Evolutionary conservation across 2,888 invertebrate species (phyloP).

Genomic region (Drymonia ruficornis): DNA sequence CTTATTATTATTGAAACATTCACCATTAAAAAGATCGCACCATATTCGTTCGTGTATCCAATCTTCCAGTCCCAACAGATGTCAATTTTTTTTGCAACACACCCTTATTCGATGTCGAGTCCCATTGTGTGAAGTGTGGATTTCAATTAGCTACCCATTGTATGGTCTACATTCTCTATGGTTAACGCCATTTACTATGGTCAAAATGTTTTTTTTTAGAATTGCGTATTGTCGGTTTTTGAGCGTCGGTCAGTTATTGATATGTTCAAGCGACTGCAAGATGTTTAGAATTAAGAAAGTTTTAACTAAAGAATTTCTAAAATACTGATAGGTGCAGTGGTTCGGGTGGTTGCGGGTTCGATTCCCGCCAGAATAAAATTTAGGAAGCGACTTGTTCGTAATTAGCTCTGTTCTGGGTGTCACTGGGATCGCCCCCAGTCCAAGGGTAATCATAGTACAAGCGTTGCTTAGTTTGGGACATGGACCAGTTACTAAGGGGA

Average conservation of each 20-base stretch:
- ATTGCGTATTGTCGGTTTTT: background rate
- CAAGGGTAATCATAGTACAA: no score
- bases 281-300: no score
- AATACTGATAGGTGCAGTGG: no score
- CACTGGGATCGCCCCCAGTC: no score
- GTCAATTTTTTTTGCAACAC: slow-evolving; percentile 53
- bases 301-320: no score
- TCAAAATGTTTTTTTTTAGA: background rate
- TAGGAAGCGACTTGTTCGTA: no score
- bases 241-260: background rate
- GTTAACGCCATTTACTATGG: background rate
- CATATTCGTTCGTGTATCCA: slow-evolving; percentile 13
- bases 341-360: no score
- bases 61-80: slow-evolving; percentile 50
- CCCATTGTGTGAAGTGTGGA: slow-evolving; percentile 52
- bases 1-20: no score
- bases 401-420: no score
- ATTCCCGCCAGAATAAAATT: no score
- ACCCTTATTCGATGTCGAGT: slow-evolving; percentile 33
- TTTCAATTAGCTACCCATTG: slow-evolving; percentile 66
- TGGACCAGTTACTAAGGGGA: no score
- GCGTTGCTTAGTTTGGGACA: no score
- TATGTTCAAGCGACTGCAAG: background rate
- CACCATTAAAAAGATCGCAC: slow-evolving; percentile 26
- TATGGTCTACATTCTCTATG: slow-evolving; percentile 26